Conservation (phyloP, 2,113 vertebrate genomes). For the Channa maculata region DNA sequence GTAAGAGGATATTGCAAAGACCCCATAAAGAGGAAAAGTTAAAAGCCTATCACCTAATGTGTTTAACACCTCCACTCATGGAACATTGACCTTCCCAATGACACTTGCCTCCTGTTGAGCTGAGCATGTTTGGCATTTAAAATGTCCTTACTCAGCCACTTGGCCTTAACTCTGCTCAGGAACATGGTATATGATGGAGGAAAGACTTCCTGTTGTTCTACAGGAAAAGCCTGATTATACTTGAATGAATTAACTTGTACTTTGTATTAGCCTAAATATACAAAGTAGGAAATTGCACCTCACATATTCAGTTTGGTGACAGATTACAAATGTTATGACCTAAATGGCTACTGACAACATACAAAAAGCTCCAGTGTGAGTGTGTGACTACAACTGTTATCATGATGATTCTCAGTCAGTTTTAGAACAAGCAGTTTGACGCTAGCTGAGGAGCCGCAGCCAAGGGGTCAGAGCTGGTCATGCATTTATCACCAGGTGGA, state of each 20-base stretch:
- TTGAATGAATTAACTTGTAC: neutral
- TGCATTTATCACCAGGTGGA: no score
- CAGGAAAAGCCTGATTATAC: conserved; percentile 6
- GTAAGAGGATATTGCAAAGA: conserved; percentile 4
- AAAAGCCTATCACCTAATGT: conserved; percentile 33
- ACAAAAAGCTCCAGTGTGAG: neutral
- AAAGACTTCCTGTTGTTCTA: conserved; percentile 12
- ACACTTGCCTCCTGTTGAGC: conserved; percentile 64
- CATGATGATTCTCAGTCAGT: no score
- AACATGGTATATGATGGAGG: conserved; percentile 35
- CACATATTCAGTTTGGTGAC: neutral
- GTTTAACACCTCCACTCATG: conserved; percentile 45
- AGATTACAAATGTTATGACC: neutral
- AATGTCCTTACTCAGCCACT: conserved; percentile 25
- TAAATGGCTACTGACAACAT: neutral
- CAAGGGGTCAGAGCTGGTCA: no score
- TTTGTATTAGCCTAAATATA: neutral
- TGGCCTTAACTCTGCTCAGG: conserved; percentile 18
- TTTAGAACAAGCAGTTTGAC: no score
- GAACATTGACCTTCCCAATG: conserved; percentile 61
- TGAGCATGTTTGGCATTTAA: conserved; percentile 64
- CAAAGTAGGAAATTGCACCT: neutral
- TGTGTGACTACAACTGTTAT: no score
- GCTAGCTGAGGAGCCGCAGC: no score
- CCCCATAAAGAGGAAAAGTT: conserved; percentile 14